Base-by-base conservation (phyloP, 2,888 invertebrate species). In the Dorcus hopei region DNA sequence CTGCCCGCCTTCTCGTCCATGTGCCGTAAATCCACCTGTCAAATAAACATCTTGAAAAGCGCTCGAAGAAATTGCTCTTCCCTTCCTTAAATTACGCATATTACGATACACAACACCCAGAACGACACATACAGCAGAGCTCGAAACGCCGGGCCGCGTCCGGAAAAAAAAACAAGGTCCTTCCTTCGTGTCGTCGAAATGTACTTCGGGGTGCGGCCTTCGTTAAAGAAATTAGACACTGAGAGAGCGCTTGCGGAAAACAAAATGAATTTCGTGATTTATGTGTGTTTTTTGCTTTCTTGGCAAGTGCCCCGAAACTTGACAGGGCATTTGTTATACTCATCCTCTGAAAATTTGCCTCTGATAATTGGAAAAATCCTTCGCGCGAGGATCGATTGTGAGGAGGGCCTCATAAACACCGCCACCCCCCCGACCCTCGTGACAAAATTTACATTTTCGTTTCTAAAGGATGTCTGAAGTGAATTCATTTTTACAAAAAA, bases 1-100 rank as follows among this genome's bases (percentile, higher is more conserved):
- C 93, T 93, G 70, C 92, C 93, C 49, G 89, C 87, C 73, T 90
- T 87, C 80, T 95, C 94, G 76, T 95, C 94, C 89, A 93, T 93
- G 76, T 95, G 94, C 71, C 95, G 84, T 74, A 95, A 82, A 80
- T 95, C 93, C 79, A 95, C 95, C 95, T 95, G 82, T 45, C 39
- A 49, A 62, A 54, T 9, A 54, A 11, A 52, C 23, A 3, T 19
- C 45, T 9, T 45, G 45, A 45, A 45, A 9, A 45, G 26, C 26
- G 26, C 26, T 33, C 26, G 26, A 3, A 23, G 11, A 50, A 38
- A 50, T 50, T 33, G 33, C 50, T 50, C n/a, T n/a, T n/a, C n/a
- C 38, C 11, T 8, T 19, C 38, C 38, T 38, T 39, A 38, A 19
- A 38, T 26, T n/a, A 14, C 39, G 16, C 19, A 51, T 38, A 6